phyloP scores from a whole-genome alignment of 1,140 invertebrate genomes.

The Platyscapa corneri region DNA sequence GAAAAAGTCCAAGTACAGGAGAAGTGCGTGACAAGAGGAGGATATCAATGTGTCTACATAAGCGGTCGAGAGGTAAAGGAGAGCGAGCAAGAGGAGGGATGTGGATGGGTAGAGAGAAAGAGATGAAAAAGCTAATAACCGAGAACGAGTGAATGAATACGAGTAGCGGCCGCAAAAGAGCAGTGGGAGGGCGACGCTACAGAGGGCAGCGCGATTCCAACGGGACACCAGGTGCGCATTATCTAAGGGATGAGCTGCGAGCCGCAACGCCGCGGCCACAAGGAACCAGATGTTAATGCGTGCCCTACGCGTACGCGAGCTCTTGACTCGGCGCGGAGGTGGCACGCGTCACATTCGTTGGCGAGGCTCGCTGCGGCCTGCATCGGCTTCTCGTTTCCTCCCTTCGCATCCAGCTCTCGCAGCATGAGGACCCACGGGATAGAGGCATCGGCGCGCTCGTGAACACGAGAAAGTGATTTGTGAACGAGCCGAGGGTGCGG shows the following conservation, averaged over 20 bases:
- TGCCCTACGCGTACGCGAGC: not conserved
- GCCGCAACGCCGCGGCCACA: conserved; percentile 14
- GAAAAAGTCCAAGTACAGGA: not conserved
- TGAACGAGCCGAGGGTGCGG: not conserved
- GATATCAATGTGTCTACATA: not conserved
- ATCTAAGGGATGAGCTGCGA: conserved; percentile 52
- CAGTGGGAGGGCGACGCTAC: conserved; percentile 43
- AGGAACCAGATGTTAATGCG: conserved; percentile 48
- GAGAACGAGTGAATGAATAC: conserved; percentile 36
- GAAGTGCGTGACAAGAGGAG: conserved; percentile 12
- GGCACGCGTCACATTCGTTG: conserved; percentile 50
- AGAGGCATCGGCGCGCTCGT: not conserved
- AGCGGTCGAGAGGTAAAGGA: not conserved
- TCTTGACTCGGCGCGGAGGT: not conserved
- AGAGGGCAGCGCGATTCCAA: not conserved
- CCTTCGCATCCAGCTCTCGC: not conserved
- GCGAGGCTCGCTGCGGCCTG: not conserved
- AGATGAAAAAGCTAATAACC: conserved; percentile 1
- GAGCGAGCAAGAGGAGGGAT: not conserved
- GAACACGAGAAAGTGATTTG: not conserved
- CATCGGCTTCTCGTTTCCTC: not conserved
- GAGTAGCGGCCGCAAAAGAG: conserved; percentile 18
- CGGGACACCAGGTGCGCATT: conserved; percentile 50
- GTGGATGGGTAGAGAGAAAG: conserved; percentile 8
- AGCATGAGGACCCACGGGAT: not conserved